Evolutionary conservation across 2,113 vertebrate species (phyloP), one percentile per base, ranked within the genome.

Genomic region (Prionailurus bengalensis): DNA sequence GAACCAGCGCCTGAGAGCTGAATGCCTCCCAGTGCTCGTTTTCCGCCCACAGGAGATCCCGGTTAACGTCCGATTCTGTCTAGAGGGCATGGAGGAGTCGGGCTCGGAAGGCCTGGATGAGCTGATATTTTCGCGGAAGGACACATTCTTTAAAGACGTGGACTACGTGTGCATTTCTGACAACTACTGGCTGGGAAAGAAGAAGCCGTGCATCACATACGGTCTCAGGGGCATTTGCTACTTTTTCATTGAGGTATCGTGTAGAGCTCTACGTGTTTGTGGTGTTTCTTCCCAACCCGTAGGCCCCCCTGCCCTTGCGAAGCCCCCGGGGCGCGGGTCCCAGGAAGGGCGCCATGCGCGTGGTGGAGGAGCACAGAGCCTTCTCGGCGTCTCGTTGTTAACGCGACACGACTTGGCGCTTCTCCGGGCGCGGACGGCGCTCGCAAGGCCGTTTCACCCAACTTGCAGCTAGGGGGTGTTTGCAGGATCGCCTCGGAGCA

Each of bases 81-180:
- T 99, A 0, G 99, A 99, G 94, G 99, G 99, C 81, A 99, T 99
- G 99, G 99, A 99, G 95, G 99, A 99, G 95, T 99, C 99, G 0
- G 99, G 99, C 55, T 99, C 99, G 0, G 99, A 99, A 96, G 99
- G 99, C 61, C 98, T 99, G 88, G 99, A 99, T 25, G 99, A 99
- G 0, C 98, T 99, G 91, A 99, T 99, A 91, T 99, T 99, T 80
- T 96, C 99, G 39, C 98, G 98, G 19, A 99, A 99, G 96, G 99
- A 99, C 78, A 83, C 98, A 4, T 99, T 99, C 98, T 99, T 99
- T 33, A 99, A 99, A 97, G 99, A 98, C 0, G 99, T 99, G 61
- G 99, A 99, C 98, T 99, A 99, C 0, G 83, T 99, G 91, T 99
- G 99, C 98, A 99, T 99, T 97, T 99, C 99, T 5, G 99, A 99